Base-by-base conservation (phyloP, 2,888 invertebrate species). In the Meiosimyza decipiens region DNA sequence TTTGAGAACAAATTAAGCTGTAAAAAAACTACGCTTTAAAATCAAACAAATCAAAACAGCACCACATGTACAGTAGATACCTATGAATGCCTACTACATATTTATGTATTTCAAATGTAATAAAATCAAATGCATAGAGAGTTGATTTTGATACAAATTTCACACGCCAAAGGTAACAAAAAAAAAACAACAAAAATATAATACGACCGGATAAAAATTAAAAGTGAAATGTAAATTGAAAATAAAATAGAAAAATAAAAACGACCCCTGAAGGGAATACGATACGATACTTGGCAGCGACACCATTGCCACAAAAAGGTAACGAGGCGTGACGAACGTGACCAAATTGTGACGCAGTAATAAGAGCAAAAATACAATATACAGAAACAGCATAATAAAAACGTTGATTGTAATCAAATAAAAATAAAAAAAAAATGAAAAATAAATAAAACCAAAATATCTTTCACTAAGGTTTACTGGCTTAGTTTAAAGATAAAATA, bases 271-370 rank as follows among this genome's bases (percentile, higher is more conserved):
- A 5, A 66, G 52, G 54, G 66, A 59, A 16, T 40, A 40, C 9
- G 40, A 40, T 40, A 9, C 40, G 59, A 50, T 59, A 68, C n/a
- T 59, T 33, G 59, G 57, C n/a, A 22, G 6, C 7, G 59, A 12
- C 12, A 60, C 15, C 28, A 50, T 12, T 69, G 69, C 60, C 50
- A 59, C 59, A 69, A 33, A 67, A 67, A 67, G 67, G 16, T 40
- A 69, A 28, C 59, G 69, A 59, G 60, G 59, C 69, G 69, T 69
- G 69, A 28, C 60, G 50, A 60, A 60, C 69, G 69, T 50, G 50
- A 60, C 59, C 59, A 50, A 59, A 59, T 47, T 54, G 55, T 57
- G 47, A 47, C 40, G 66, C 66, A 47, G 33, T 40, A 15, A 18
- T 40, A n/a, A 15, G 18, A 18, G 52, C 40, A 66, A 52, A 67